Base-by-base conservation (phyloP, 1,140 invertebrate genomes). In the Delia radicum region DNA sequence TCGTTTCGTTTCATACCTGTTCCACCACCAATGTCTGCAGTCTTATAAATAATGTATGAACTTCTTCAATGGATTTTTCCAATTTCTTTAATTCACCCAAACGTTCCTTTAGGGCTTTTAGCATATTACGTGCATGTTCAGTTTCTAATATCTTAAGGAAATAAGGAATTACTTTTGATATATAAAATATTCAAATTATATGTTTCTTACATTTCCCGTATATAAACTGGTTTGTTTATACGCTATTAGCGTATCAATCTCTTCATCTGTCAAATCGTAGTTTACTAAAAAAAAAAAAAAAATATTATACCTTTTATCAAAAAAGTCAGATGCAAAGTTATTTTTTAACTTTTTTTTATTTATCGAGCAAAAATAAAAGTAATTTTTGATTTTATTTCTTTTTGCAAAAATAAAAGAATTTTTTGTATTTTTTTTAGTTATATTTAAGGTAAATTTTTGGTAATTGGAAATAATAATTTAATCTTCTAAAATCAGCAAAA, bases 1-100 rank as follows among this genome's bases (percentile, higher is more conserved):
- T 63, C 27, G 7, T 27, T 21, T 2, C 6, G 48, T 62, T 26
- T 18, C 24, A 73, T 61, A 79, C 79, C 75, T 86, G 85, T 74
- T 86, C 83, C 55, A 84, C 77, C 21, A 86, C 85, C n/a, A 86
- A 73, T 0, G 81, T 85, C 75, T 86, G 85, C 46, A 86, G 84
- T 33, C 83, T 79, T 78, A 86, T 77, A 55, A 86, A 86, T 24
- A 86, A 77, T 3, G 28, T 81, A 55, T 86, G 85, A 0, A 86
- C 85, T 79, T 86, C 85, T 48, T 84, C 81, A 48, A 86, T 84
- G 12, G 85, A 86, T 69, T 85, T 85, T 33, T 86, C 85, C 46
- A 86, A 62, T 21, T 83, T 85, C 24, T 81, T 80, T 18, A 86
- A 75, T 76, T 86, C 85, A 63, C 82, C 81, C 31, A 85, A 84